phyloP scores from a whole-genome alignment of 2,888 invertebrate genomes.

The Cylindroiulus punctatus region DNA sequence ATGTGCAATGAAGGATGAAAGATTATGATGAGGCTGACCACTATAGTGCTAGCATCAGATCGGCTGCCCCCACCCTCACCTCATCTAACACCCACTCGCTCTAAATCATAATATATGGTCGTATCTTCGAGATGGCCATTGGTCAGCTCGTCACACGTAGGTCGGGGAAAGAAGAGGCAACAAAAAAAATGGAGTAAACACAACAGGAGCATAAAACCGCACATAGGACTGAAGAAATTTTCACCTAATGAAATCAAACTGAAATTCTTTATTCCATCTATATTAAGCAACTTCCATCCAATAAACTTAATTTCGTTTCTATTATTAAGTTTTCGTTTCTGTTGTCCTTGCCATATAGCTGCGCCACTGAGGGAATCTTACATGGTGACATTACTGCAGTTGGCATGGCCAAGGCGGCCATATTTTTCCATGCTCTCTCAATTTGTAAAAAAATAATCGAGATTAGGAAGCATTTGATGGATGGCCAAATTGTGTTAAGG shows the following conservation, averaged over 20 bases:
- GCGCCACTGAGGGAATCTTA: background rate
- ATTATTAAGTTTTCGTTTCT: conserved; percentile 49
- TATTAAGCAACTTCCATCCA: conserved; percentile 8
- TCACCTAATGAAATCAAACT: conserved; percentile 45
- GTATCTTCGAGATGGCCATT: background rate
- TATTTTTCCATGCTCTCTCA: background rate
- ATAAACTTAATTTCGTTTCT: conserved; percentile 14
- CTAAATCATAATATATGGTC: conserved; percentile 47
- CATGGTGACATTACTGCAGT: background rate
- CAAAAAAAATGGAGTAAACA: conserved; percentile 20
- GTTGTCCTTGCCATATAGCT: conserved; percentile 15
- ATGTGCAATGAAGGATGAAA: conserved; percentile 43
- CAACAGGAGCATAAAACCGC: conserved; percentile 19
- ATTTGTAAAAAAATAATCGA: background rate
- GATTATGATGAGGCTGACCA: conserved; percentile 46
- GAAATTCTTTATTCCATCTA: conserved; percentile 41
- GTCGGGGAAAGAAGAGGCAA: conserved; percentile 4
- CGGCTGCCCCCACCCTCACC: background rate
- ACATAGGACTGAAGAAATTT: background rate
- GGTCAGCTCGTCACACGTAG: conserved; percentile 10
- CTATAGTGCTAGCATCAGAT: background rate
- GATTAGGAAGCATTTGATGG: conserved; percentile 18
- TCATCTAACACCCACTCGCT: conserved; percentile 39
- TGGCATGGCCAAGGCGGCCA: background rate
- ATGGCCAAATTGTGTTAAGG: background rate